Conservation (phyloP, 1,140 invertebrate genomes). For the Formica selysi region DNA sequence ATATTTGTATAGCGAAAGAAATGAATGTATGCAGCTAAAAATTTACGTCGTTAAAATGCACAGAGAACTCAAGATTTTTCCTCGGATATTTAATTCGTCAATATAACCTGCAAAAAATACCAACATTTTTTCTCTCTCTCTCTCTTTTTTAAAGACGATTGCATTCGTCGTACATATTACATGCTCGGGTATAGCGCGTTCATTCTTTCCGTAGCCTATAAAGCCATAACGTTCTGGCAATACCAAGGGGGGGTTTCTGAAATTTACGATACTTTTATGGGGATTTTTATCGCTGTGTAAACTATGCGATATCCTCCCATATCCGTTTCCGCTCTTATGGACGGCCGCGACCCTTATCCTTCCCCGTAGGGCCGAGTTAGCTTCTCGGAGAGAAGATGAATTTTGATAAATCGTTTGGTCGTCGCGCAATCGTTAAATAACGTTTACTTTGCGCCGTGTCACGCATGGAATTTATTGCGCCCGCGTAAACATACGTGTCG, state of each 20-base stretch:
- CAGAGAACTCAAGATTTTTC: background rate
- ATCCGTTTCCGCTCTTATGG: conserved; percentile 78
- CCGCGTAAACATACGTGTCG: conserved; percentile 55
- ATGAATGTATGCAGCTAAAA: background rate
- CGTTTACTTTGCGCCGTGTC: conserved; percentile 62
- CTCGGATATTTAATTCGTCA: conserved; percentile 9
- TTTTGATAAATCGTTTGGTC: conserved; percentile 78
- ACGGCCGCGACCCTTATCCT: conserved; percentile 70
- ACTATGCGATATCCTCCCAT: conserved; percentile 79
- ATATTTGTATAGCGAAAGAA: background rate
- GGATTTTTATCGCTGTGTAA: conserved; percentile 82
- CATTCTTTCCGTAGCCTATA: conserved; percentile 74
- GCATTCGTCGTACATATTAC: background rate
- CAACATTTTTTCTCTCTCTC: too few species aligned
- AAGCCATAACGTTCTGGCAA: conserved; percentile 76
- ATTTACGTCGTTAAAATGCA: background rate
- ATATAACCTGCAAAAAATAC: background rate
- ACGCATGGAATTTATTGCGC: conserved; percentile 45
- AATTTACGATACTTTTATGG: conserved; percentile 82
- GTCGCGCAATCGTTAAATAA: conserved; percentile 70
- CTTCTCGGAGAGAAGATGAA: conserved; percentile 75
- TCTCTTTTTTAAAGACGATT: conserved; percentile 3
- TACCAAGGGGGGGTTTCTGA: conserved; percentile 55
- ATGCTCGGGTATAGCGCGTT: conserved; percentile 5
- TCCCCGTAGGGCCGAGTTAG: conserved; percentile 67